These are phyloP conservation scores for Lamproptera curius DNA, from an alignment of 2,888 invertebrate genomes.

Conservation along the genomic window DNA sequence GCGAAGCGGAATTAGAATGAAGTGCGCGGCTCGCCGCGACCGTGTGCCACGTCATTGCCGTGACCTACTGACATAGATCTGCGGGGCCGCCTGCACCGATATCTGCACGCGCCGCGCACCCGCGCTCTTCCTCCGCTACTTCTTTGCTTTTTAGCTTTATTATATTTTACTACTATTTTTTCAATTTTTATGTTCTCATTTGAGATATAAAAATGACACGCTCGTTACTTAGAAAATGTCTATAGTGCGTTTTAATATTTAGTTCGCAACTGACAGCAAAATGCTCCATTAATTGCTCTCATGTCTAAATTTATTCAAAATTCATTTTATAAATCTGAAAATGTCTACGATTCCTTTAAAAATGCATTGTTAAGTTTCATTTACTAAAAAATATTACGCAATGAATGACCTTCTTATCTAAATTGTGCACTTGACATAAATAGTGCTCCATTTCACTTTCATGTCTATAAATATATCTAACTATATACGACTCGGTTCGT, in stretches of 20 bases:
- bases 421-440: constrained; percentile 77
- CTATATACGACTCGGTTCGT: constrained; percentile 51
- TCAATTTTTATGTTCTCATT: neutral
- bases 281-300: no score
- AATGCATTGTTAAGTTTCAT: constrained; percentile 26
- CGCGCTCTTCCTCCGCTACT: constrained; percentile 25
- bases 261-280: no score
- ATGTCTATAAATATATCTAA: constrained; percentile 50
- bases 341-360: neutral
- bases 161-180: no score
- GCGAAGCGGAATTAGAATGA: constrained; percentile 78
- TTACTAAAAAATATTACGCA: constrained; percentile 56
- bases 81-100: constrained; percentile 78
- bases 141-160: constrained; percentile 12
- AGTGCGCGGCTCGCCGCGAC: constrained; percentile 70
- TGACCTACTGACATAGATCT: constrained; percentile 85
- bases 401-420: constrained; percentile 74
- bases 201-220: neutral
- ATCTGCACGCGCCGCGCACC: constrained; percentile 59
- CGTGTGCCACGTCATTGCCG: constrained; percentile 79
- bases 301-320: no score
- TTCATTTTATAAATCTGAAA: no score
- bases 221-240: no score
- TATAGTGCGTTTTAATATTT: no score
- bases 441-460: constrained; percentile 76